phyloP scores from a whole-genome alignment of 2,797 vertebrate species.

The Gambusia yucatana region DNA sequence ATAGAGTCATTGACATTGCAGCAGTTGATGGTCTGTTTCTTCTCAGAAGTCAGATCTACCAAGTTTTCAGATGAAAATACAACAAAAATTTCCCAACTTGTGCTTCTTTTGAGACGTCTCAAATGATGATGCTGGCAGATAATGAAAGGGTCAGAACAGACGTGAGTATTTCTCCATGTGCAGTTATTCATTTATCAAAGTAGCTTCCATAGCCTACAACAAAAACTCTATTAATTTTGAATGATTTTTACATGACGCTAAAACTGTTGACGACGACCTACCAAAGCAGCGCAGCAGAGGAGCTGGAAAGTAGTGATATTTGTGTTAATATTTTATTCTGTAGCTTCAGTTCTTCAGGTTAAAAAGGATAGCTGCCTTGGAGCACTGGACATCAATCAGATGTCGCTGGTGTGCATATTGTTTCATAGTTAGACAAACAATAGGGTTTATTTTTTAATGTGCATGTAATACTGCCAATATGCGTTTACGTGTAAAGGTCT shows the following conservation, averaged over 20 bases:
- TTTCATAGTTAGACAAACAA: neutral
- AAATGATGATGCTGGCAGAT: neutral
- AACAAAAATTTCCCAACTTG: neutral
- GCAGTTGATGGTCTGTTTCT: neutral
- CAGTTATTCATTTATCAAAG: neutral
- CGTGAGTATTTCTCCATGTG: neutral
- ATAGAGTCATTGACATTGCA: neutral
- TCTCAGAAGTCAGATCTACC: neutral
- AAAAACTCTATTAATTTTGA: neutral
- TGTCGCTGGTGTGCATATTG: neutral
- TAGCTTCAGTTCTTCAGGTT: neutral
- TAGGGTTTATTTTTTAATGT: neutral
- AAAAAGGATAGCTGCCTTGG: neutral
- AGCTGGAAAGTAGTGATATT: neutral
- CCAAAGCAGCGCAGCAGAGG: neutral
- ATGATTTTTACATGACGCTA: neutral
- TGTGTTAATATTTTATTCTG: neutral
- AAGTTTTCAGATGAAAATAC: neutral
- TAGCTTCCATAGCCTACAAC: neutral
- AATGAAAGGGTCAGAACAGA: neutral
- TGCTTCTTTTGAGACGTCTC: neutral
- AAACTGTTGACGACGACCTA: neutral
- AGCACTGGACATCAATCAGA: neutral
- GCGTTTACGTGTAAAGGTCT: neutral
- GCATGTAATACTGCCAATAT: neutral